phyloP scores from a whole-genome alignment of 1,140 invertebrate genomes.

The Calephelis nemesis region DNA sequence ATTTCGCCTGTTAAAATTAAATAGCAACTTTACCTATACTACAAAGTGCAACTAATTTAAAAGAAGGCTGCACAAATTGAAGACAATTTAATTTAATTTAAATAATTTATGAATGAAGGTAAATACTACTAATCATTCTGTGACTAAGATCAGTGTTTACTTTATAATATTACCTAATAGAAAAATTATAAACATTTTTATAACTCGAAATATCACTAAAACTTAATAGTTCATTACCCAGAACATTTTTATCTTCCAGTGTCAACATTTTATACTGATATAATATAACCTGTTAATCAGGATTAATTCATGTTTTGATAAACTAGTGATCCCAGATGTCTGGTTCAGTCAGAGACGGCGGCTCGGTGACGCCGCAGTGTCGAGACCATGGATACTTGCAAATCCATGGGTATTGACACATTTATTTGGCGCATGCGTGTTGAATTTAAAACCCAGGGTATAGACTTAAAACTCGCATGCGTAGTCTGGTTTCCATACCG shows the following conservation, averaged over 20 bases:
- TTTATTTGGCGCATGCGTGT: conserved; percentile 48
- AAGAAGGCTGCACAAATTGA: neutral
- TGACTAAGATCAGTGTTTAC: neutral
- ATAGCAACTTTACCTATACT: conserved; percentile 19
- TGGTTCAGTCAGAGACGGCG: conserved; percentile 47
- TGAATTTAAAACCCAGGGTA: conserved; percentile 45
- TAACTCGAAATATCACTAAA: neutral
- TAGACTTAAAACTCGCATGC: conserved; percentile 42
- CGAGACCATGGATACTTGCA: conserved; percentile 22
- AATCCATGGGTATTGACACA: conserved; percentile 47
- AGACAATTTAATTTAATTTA: neutral
- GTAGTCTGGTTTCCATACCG: conserved; percentile 40
- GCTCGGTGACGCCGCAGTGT: conserved; percentile 51
- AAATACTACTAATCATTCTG: neutral
- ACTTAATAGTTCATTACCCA: neutral
- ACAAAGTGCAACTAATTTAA: neutral
- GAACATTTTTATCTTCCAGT: neutral
- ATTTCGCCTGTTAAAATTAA: conserved; percentile 24
- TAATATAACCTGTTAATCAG: conserved; percentile 7
- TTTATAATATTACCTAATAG: neutral
- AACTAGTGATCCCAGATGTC: neutral
- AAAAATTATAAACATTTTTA: neutral
- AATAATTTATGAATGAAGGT: neutral
- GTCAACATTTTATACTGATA: neutral
- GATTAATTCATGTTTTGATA: conserved; percentile 13